phyloP scores from a whole-genome alignment of 2,888 invertebrate species.

The Tetheella fluctuosa region DNA sequence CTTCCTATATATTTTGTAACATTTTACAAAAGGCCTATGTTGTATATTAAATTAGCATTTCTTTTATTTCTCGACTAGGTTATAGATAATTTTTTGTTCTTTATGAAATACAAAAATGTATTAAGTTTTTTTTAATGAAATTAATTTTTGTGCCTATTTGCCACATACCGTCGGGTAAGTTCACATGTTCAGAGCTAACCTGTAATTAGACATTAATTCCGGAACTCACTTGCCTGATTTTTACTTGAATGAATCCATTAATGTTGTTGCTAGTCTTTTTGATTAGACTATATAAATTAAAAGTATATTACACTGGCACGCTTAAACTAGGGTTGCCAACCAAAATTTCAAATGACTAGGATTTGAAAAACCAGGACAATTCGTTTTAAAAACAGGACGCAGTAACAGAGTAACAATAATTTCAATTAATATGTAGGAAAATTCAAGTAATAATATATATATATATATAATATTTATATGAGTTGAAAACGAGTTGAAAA shows the following conservation, averaged over 20 bases:
- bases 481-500: too few relatives aligned
- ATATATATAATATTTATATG: too few relatives aligned
- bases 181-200: slow-evolving; percentile 16
- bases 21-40: slow-evolving; percentile 58
- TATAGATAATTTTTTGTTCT: slow-evolving; percentile 41
- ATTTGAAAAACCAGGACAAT: too few relatives aligned
- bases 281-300: too few relatives aligned
- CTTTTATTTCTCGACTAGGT: slow-evolving; percentile 46
- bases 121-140: slow-evolving; percentile 41
- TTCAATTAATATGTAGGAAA: too few relatives aligned
- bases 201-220: background rate
- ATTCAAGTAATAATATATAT: too few relatives aligned
- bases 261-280: background rate
- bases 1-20: slow-evolving; percentile 58
- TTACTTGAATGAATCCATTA: background rate
- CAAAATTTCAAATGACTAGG: too few relatives aligned
- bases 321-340: too few relatives aligned
- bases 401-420: too few relatives aligned
- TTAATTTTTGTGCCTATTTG: slow-evolving; percentile 34
- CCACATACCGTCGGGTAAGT: slow-evolving; percentile 19
- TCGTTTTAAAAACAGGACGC: too few relatives aligned
- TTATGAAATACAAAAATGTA: slow-evolving; percentile 27
- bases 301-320: too few relatives aligned
- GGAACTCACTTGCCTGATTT: background rate
- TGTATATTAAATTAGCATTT: slow-evolving; percentile 58